Conservation (phyloP, 1,140 invertebrate genomes). For the Macrostomum lignano region DNA sequence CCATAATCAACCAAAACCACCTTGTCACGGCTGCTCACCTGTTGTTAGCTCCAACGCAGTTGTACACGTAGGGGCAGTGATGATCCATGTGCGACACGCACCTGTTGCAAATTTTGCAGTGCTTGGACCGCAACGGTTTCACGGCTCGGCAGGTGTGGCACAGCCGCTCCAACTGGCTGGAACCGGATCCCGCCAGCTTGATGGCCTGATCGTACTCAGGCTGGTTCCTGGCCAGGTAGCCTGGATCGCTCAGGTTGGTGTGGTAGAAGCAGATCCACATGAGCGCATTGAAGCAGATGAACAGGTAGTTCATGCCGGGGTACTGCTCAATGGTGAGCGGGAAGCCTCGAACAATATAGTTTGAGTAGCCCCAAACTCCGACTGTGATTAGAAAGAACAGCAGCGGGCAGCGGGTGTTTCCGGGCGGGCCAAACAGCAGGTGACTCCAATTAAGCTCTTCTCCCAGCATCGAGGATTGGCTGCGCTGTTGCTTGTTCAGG, state of each 20-base stretch:
- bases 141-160: slow-evolving; percentile 82
- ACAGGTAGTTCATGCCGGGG: slow-evolving; percentile 29
- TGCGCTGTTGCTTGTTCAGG: slow-evolving; percentile 36
- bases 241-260: slow-evolving; percentile 54
- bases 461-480: background rate
- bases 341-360: slow-evolving; percentile 37
- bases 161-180: slow-evolving; percentile 42
- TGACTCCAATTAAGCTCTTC: background rate
- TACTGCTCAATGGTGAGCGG: slow-evolving; percentile 44
- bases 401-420: slow-evolving; percentile 55
- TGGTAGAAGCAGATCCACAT: slow-evolving; percentile 76
- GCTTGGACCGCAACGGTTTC: slow-evolving; percentile 72
- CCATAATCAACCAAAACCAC: too few relatives aligned
- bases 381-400: slow-evolving; percentile 54
- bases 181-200: slow-evolving; percentile 29
- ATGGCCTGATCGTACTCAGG: slow-evolving; percentile 61
- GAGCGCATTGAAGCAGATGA: slow-evolving; percentile 54
- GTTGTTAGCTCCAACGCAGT: slow-evolving; percentile 40
- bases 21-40: slow-evolving; percentile 39
- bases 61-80: slow-evolving; percentile 48
- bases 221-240: slow-evolving; percentile 55
- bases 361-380: slow-evolving; percentile 60
- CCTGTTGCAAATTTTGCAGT: slow-evolving; percentile 78
- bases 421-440: slow-evolving; percentile 44
- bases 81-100: slow-evolving; percentile 89